A percentile compares a stretch with the other conserved stretches of the same genome.
These are phyloP conservation scores for Pampusana beccarii DNA, from an alignment of 2,113 vertebrate genomes.

Conservation along the genomic window DNA sequence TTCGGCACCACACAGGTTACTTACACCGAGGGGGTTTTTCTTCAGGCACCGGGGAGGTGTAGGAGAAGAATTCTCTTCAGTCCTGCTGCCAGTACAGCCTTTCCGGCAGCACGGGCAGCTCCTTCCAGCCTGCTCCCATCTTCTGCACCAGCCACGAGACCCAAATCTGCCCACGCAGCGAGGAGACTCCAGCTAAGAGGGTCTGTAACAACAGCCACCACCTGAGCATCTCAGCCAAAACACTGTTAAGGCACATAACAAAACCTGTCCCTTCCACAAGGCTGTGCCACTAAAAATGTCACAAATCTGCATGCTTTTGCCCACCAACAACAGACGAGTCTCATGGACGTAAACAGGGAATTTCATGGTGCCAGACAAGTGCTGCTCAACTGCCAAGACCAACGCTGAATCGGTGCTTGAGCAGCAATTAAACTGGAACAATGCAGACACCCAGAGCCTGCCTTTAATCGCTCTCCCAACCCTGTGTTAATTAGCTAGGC, in stretches of 20 bases:
- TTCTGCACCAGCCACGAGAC: accelerated
- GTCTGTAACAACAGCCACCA: not conserved
- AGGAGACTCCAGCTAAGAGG: not conserved
- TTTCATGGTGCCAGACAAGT: not conserved
- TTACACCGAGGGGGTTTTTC: too few relatives aligned
- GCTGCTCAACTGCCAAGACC: conserved; percentile 30
- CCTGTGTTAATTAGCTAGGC: conserved; percentile 29
- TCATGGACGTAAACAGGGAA: not conserved
- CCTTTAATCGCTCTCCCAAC: conserved; percentile 12
- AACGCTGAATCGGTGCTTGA: not conserved
- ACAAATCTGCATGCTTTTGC: not conserved
- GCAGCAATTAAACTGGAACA: conserved; percentile 39
- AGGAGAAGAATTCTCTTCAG: too few relatives aligned
- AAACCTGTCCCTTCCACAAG: not conserved
- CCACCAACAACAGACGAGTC: not conserved
- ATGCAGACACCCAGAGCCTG: not conserved
- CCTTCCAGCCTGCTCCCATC: not conserved
- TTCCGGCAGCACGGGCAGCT: accelerated
- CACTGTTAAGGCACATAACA: accelerated
- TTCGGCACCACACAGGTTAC: not conserved
- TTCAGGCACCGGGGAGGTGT: not conserved
- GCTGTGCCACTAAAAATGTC: not conserved
- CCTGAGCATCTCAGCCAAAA: not conserved
- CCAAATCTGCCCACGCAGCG: not conserved
- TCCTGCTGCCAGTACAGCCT: not conserved